These are phyloP conservation scores for Peromyscus polionotus DNA, from an alignment of 2,113 vertebrate genomes.

Conservation along the genomic window DNA sequence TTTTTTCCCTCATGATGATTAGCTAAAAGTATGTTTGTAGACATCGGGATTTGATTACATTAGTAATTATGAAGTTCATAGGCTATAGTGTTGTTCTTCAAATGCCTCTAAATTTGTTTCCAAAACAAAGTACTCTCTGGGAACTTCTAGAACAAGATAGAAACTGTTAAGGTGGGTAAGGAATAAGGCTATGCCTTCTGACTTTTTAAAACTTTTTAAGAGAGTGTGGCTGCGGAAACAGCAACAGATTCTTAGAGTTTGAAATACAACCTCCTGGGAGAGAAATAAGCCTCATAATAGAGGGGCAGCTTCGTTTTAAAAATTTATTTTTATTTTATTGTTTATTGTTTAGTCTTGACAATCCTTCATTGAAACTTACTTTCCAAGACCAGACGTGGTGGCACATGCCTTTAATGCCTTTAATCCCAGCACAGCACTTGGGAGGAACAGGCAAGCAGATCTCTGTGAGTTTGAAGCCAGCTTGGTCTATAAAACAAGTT, in stretches of 20 bases:
- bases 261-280: constrained; percentile 3
- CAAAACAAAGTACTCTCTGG: not conserved
- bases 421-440: not conserved
- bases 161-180: not conserved
- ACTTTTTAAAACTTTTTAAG: not conserved
- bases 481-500: not conserved
- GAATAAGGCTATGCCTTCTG: not conserved
- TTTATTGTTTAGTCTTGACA: not conserved
- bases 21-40: not conserved
- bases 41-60: not conserved
- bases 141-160: not conserved
- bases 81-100: not conserved
- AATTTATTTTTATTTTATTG: not conserved
- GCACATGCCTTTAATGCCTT: not conserved
- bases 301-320: not conserved
- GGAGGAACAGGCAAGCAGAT: not conserved
- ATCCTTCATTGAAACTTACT: not conserved
- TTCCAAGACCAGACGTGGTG: not conserved
- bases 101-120: constrained; percentile 30
- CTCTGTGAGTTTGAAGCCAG: not conserved
- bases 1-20: not conserved
- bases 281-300: not conserved
- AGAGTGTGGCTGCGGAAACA: not conserved
- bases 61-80: not conserved
- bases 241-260: not conserved